Evolutionary conservation across 2,888 invertebrate species (phyloP).

Genomic region (Endotricha flammealis): DNA sequence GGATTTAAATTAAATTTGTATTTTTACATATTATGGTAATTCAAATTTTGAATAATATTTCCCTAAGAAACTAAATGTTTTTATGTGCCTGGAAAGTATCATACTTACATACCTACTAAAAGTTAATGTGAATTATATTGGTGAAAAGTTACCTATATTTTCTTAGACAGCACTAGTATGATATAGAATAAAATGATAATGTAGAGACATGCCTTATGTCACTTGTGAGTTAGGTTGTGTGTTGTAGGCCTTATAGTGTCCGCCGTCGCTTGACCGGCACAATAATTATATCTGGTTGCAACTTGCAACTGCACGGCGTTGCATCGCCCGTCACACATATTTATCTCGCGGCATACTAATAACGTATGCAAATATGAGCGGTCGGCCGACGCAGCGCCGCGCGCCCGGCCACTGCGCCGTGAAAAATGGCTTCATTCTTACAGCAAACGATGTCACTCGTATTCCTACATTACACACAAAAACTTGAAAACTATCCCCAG

Average conservation of each 20-base stretch:
- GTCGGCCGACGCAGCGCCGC: slow-evolving; percentile 29
- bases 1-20: no score
- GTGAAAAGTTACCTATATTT: no score
- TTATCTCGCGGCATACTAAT: slow-evolving; percentile 67
- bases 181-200: no score
- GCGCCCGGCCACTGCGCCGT: slow-evolving; percentile 33
- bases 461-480: slow-evolving; percentile 9
- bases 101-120: no score
- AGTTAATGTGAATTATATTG: no score
- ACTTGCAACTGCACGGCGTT: slow-evolving; percentile 36
- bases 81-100: no score
- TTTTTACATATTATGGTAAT: no score
- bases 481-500: slow-evolving; percentile 18
- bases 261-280: slow-evolving; percentile 38
- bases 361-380: slow-evolving; percentile 63
- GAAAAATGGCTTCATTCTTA: slow-evolving; percentile 63
- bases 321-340: slow-evolving; percentile 60
- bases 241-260: slow-evolving; percentile 10
- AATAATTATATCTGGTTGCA: slow-evolving; percentile 47
- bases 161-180: no score
- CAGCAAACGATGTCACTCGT: slow-evolving; percentile 16
- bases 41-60: no score
- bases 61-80: no score
- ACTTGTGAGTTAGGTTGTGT: no score
- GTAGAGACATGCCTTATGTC: no score